These are phyloP conservation scores for Trichomycterus rosablanca DNA, from an alignment of 2,113 vertebrate species.

Conservation along the genomic window DNA sequence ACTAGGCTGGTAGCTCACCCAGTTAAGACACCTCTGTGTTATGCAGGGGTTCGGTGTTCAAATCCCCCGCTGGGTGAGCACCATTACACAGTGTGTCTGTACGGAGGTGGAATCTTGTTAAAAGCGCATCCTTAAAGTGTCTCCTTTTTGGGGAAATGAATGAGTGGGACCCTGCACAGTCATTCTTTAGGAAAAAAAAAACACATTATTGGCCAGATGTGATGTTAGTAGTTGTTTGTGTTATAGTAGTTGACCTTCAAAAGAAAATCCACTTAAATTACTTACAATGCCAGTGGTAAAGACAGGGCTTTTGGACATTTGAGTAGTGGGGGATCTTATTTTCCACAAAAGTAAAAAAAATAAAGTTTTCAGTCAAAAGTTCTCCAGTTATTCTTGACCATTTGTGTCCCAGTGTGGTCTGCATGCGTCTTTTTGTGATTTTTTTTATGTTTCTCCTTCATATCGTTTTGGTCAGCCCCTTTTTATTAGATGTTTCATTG, in stretches of 20 bases:
- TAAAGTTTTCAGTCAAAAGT: no score
- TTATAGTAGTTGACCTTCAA: background rate
- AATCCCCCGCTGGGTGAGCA: no score
- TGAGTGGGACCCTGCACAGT: background rate
- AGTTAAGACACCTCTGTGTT: no score
- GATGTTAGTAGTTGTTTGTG: slow-evolving; percentile 4
- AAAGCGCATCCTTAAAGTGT: background rate
- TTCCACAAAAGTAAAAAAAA: no score
- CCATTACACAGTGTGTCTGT: background rate
- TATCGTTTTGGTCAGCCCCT: slow-evolving; percentile 31
- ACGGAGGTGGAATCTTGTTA: background rate
- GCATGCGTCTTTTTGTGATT: slow-evolving; percentile 12
- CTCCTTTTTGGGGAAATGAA: background rate
- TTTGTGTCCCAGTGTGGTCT: slow-evolving; percentile 10
- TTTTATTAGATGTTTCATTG: slow-evolving; percentile 57
- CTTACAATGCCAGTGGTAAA: no score
- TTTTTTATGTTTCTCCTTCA: slow-evolving; percentile 14
- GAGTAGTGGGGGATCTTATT: no score
- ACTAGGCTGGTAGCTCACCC: no score
- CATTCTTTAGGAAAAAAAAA: background rate
- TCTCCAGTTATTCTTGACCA: no score
- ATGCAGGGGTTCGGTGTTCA: no score
- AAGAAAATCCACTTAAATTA: background rate
- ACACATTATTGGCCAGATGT: background rate
- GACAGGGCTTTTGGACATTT: no score